phyloP scores from a whole-genome alignment of 2,888 invertebrate genomes.

The Hipparchia sbordonii region DNA sequence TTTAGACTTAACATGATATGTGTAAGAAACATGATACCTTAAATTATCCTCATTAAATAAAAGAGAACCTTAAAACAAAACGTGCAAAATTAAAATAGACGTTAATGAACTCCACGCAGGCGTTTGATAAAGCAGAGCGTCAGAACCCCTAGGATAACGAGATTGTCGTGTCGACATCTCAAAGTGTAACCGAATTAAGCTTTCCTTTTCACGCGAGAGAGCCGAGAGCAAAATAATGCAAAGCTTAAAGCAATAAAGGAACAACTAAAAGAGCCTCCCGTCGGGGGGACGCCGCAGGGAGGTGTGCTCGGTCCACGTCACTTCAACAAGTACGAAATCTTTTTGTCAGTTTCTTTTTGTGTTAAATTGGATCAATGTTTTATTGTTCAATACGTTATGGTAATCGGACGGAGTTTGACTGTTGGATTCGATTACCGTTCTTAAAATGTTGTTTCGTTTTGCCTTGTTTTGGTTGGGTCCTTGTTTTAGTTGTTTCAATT shows the following conservation, averaged over 20 bases:
- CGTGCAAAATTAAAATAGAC: constrained; percentile 30
- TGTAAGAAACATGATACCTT: neutral
- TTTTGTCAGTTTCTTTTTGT: constrained; percentile 71
- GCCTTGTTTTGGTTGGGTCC: neutral
- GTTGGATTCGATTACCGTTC: constrained; percentile 34
- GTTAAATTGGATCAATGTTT: constrained; percentile 73
- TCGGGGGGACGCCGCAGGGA: constrained; percentile 67
- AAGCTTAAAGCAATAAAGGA: constrained; percentile 77
- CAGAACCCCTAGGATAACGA: constrained; percentile 72
- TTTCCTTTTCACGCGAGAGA: constrained; percentile 74
- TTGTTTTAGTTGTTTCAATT: neutral
- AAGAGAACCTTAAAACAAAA: constrained; percentile 7
- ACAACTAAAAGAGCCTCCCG: constrained; percentile 46
- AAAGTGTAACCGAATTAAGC: constrained; percentile 81
- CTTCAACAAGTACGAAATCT: constrained; percentile 55
- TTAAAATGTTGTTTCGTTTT: constrained; percentile 15
- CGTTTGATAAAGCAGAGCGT: constrained; percentile 76
- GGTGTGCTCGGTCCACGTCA: constrained; percentile 66
- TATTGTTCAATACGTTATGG: constrained; percentile 66
- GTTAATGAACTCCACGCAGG: constrained; percentile 57
- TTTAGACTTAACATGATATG: no score
- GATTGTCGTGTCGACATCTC: constrained; percentile 80
- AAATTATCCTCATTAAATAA: constrained; percentile 8
- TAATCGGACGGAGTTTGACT: constrained; percentile 63
- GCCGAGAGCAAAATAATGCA: constrained; percentile 77